Conservation (phyloP, 2,113 vertebrate species). For the Conger conger region DNA sequence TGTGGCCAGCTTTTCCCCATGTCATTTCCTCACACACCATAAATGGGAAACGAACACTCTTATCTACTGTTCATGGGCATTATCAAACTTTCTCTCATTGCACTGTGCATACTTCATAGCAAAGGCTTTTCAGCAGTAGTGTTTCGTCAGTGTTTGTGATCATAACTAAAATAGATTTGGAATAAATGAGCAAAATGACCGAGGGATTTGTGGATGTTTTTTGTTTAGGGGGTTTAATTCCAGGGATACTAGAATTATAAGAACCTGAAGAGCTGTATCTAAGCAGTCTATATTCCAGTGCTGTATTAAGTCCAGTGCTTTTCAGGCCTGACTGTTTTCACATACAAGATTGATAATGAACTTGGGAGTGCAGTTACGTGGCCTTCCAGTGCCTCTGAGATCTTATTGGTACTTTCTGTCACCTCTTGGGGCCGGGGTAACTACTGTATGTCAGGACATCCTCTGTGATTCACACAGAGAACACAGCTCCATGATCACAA, state of each 20-base stretch:
- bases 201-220: background rate
- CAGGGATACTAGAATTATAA: background rate
- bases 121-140: background rate
- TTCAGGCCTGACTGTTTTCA: too few species aligned
- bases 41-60: slow-evolving; percentile 53
- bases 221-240: background rate
- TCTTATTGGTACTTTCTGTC: too few species aligned
- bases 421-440: background rate
- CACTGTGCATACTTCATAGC: background rate
- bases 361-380: background rate
- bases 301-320: too few species aligned
- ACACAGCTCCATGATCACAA: slow-evolving; percentile 38
- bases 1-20: slow-evolving; percentile 27
- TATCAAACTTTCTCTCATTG: background rate
- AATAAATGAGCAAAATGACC: background rate
- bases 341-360: background rate
- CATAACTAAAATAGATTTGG: background rate
- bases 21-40: slow-evolving; percentile 53
- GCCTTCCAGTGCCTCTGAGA: too few species aligned
- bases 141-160: background rate
- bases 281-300: too few species aligned
- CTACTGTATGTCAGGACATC: background rate
- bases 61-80: slow-evolving; percentile 34
- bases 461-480: background rate
- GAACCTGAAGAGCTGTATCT: too few species aligned